Conservation (phyloP, 92 coral and sea anemone genomes). For the Isaurus tuberculatus region DNA sequence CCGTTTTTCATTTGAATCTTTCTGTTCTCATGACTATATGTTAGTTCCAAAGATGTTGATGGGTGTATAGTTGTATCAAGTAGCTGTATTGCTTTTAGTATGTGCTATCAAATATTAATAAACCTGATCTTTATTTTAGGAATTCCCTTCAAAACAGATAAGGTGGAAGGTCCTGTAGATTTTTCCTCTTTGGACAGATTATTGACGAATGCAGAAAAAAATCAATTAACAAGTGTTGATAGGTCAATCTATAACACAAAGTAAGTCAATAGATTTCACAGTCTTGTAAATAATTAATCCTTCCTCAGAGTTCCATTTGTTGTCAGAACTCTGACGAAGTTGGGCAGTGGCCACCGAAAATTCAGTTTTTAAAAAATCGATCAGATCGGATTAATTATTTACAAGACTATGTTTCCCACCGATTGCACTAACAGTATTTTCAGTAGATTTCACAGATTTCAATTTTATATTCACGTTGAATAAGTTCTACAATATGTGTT, state of each 20-base stretch:
- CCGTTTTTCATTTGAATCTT: slow-evolving; percentile 12
- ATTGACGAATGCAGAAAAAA: slow-evolving; percentile 53
- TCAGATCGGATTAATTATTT: slow-evolving; percentile 12
- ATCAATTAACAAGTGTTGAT: slow-evolving; percentile 48
- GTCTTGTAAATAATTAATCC: slow-evolving; percentile 12
- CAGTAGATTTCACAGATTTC: slow-evolving; percentile 13
- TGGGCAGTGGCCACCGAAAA: slow-evolving; percentile 16
- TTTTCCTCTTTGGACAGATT: slow-evolving; percentile 53
- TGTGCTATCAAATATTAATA: slow-evolving; percentile 11
- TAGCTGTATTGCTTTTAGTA: slow-evolving; percentile 12
- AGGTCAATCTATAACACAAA: slow-evolving; percentile 57
- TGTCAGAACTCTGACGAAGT: slow-evolving; percentile 14
- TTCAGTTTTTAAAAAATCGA: slow-evolving; percentile 11
- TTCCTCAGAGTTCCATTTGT: slow-evolving; percentile 14
- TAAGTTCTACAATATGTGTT: slow-evolving; percentile 12
- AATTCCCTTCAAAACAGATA: slow-evolving; percentile 12
- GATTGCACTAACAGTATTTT: slow-evolving; percentile 12
- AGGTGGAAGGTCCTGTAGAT: slow-evolving; percentile 31
- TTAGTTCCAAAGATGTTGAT: slow-evolving; percentile 12
- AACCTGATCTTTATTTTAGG: slow-evolving; percentile 12
- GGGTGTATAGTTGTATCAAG: slow-evolving; percentile 14
- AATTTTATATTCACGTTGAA: slow-evolving; percentile 11
- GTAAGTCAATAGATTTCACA: slow-evolving; percentile 53
- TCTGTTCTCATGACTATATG: slow-evolving; percentile 13
- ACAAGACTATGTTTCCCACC: slow-evolving; percentile 14